Percentiles rank a stretch among this genome's conserved stretches.
Conservation (phyloP, 2,113 vertebrate genomes). For the Spea multiplicata region DNA sequence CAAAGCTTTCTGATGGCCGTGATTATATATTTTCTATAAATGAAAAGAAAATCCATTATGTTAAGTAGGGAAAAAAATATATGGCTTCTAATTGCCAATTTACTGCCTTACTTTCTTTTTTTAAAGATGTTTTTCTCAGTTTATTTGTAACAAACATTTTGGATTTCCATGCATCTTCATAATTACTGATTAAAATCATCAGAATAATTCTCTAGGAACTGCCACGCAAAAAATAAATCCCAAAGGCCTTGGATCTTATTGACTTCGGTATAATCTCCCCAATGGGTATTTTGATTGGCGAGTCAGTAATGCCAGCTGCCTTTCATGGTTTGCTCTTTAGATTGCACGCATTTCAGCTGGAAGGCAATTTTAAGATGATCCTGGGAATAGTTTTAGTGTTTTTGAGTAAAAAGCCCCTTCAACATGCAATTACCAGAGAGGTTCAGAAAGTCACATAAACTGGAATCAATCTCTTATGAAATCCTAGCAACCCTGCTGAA, state of each 20-base stretch:
- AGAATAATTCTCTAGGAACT: no score
- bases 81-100: no score
- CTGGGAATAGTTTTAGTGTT: conserved; percentile 11
- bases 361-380: not conserved
- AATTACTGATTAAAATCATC: no score
- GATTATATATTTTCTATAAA: no score
- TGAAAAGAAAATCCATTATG: no score
- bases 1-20: no score
- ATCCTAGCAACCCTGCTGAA: no score
- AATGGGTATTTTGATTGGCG: not conserved
- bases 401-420: not conserved
- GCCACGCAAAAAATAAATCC: not conserved
- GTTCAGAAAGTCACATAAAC: conserved; percentile 13
- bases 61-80: no score
- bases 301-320: not conserved
- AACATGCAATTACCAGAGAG: conserved; percentile 13
- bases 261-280: not conserved
- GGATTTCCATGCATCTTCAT: no score
- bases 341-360: not conserved
- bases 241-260: not conserved
- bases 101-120: no score
- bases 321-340: not conserved
- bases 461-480: not conserved
- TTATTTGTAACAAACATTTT: no score
- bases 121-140: no score